Base-by-base conservation (phyloP, 2,797 vertebrate species). In the Argya squamiceps region DNA sequence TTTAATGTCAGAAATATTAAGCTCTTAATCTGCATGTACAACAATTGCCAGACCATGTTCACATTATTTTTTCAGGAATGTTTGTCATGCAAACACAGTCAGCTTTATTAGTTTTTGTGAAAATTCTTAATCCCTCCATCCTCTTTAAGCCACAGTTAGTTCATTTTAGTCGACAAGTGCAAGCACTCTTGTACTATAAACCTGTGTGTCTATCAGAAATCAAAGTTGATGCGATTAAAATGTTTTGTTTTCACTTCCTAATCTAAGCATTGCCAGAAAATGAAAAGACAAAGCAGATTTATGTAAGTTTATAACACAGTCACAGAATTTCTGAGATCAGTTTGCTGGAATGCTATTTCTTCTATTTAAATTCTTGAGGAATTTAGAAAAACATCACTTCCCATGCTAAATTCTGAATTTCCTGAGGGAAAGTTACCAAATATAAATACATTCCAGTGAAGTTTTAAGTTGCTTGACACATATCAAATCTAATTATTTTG, bases 401-500 rank as follows among this genome's bases (percentile, higher is more conserved):
- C 29, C 23, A 55, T n/a, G 49, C 41, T 78, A 50, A 91, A 83
- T 77, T 75, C 47, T 29, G 62, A 65, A 67, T 88, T 65, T 88
- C 85, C 67, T 53, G 13, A 86, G 69, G 84, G 84, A 88, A 82
- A 79, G 36, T 69, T 84, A 71, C 21, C 26, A 82, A 63, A 74
- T 29, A 4, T 34, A 89, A 70, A 84, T 64, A 49, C 21, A 53
- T 46, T 62, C 39, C 53, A 36, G 19, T 63, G 58, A 58, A 86
- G 75, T 76, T 81, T 34, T 9, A 18, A 59, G 58, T 73, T 82
- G 32, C 29, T 39, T 63, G 63, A 78, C 55, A 41, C 16, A 59
- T 88, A 74, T 52, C 30, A 91, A 69, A 87, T 88, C 53, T 87
- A 92, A 95, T 94, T 93, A 91, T 95, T 91, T 94, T 2, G 1